Conservation (phyloP, 2,113 vertebrate species). For the Cygnus atratus region DNA sequence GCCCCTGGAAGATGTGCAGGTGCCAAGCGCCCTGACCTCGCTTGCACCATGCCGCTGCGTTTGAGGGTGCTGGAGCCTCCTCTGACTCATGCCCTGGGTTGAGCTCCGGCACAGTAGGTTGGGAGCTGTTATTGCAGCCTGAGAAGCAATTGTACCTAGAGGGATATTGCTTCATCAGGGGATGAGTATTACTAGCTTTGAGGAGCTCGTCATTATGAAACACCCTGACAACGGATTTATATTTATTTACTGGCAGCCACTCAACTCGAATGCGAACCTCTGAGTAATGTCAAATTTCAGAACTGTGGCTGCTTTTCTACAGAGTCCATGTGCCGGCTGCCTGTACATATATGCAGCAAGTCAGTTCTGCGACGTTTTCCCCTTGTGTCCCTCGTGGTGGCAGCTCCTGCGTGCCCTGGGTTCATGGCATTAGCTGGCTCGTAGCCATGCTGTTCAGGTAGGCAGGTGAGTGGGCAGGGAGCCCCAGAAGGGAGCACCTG, state of each 20-base stretch:
- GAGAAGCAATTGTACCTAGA: background rate
- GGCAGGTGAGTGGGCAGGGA: background rate
- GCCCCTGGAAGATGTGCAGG: background rate
- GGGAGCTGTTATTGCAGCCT: background rate
- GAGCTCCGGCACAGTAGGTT: background rate
- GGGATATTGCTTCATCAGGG: constrained; percentile 16
- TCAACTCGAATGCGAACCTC: background rate
- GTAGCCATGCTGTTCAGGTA: background rate
- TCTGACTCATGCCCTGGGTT: background rate
- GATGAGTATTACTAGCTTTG: background rate
- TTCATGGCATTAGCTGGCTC: background rate
- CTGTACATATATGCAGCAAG: background rate
- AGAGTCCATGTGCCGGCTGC: background rate
- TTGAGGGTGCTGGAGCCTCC: fast-evolving
- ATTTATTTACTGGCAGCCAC: constrained; percentile 45
- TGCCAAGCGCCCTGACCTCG: background rate
- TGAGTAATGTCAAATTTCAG: constrained; percentile 19
- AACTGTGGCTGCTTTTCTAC: background rate
- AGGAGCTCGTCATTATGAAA: constrained; percentile 25
- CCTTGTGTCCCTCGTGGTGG: background rate
- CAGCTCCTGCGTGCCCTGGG: background rate
- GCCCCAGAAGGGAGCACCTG: background rate
- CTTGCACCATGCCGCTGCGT: background rate
- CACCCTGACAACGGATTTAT: constrained; percentile 23
- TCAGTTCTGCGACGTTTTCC: background rate